A percentile compares a stretch with the other conserved stretches of the same genome.
phyloP scores from a whole-genome alignment of 2,113 vertebrate genomes.

The Paratilapia polleni region DNA sequence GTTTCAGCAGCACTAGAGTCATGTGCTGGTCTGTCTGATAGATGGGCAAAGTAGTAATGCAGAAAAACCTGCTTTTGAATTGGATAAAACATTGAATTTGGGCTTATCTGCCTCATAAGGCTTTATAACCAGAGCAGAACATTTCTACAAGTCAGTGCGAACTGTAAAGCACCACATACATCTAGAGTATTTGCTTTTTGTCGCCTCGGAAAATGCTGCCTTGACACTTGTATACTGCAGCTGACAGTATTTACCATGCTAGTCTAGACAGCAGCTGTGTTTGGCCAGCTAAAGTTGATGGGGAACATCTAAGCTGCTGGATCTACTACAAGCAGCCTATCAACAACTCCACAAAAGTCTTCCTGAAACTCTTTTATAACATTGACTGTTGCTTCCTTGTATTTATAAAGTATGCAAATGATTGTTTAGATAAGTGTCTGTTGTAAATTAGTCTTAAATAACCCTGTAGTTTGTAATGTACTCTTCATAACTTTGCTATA shows the following conservation, averaged over 20 bases:
- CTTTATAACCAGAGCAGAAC: background rate
- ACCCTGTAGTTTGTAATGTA: background rate
- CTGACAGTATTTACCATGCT: background rate
- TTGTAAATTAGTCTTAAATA: background rate
- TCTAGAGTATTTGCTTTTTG: background rate
- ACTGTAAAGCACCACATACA: background rate
- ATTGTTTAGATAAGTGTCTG: constrained; percentile 10
- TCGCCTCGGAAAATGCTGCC: background rate
- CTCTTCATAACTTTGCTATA: background rate
- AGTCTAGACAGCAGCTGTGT: constrained; percentile 36
- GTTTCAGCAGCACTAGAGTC: constrained; percentile 7
- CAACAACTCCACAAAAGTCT: background rate
- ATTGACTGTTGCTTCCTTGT: background rate
- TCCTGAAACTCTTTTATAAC: background rate
- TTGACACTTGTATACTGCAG: background rate
- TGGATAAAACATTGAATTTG: constrained; percentile 10
- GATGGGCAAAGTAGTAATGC: background rate
- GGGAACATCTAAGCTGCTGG: constrained; percentile 1
- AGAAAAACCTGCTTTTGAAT: constrained; percentile 5
- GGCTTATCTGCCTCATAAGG: background rate
- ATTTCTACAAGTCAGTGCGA: background rate
- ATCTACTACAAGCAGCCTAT: background rate
- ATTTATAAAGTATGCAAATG: constrained; percentile 24
- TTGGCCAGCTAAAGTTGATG: constrained; percentile 5
- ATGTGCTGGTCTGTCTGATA: background rate